A percentile compares a stretch with the other conserved stretches of the same genome.
phyloP scores from a whole-genome alignment of 2,888 invertebrate genomes.

The Hirtodrosophila duncani region DNA sequence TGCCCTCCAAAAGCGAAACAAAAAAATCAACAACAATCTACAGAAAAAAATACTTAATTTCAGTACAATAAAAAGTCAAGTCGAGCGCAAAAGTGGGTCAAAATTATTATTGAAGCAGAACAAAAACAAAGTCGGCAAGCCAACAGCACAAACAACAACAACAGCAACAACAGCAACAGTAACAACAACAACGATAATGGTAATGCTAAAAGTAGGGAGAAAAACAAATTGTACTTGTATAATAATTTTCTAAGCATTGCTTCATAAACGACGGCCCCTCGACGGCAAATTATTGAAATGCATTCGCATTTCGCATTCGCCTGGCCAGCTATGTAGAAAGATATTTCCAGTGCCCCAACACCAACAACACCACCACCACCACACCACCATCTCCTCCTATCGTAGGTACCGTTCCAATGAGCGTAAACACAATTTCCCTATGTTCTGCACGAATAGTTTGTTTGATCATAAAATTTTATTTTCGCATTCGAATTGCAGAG shows the following conservation, averaged over 20 bases:
- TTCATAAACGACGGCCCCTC: slow-evolving; percentile 50
- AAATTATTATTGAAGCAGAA: slow-evolving; percentile 73
- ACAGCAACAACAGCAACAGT: slow-evolving; percentile 25
- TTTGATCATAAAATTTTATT: slow-evolving; percentile 69
- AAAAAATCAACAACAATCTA: slow-evolving; percentile 4
- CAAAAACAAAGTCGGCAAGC: slow-evolving; percentile 63
- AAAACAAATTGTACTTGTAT: slow-evolving; percentile 58
- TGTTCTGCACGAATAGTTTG: slow-evolving; percentile 72
- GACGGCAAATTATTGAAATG: slow-evolving; percentile 66
- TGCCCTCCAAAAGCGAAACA: slow-evolving; percentile 50
- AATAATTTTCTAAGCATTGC: slow-evolving; percentile 67
- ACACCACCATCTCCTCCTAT: background rate
- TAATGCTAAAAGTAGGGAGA: slow-evolving; percentile 4
- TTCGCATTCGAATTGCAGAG: slow-evolving; percentile 62
- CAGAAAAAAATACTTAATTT: slow-evolving; percentile 59
- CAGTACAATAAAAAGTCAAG: slow-evolving; percentile 71
- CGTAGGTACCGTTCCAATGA: slow-evolving; percentile 44
- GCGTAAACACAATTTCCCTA: slow-evolving; percentile 67
- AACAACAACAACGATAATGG: slow-evolving; percentile 2
- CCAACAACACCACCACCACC: background rate
- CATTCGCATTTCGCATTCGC: slow-evolving; percentile 43
- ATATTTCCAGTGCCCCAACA: slow-evolving; percentile 10
- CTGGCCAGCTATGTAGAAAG: slow-evolving; percentile 6
- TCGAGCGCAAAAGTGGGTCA: slow-evolving; percentile 69
- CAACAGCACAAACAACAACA: too few species aligned